Percentiles rank a stretch among this genome's conserved stretches.
Conservation (phyloP, 2,797 vertebrate genomes). For the Alectoris magna region DNA sequence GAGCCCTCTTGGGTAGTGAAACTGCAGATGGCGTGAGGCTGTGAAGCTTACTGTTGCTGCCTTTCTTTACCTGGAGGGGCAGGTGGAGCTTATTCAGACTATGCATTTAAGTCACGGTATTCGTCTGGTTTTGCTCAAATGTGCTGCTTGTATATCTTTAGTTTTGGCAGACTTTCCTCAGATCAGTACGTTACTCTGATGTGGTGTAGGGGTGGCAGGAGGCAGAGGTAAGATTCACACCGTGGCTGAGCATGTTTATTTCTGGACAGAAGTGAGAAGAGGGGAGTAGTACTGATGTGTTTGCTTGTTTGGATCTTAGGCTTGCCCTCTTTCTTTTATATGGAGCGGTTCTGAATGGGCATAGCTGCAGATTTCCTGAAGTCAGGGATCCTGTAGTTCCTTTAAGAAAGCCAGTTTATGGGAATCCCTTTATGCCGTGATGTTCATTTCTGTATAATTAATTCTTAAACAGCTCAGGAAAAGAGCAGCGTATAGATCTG, state of each 20-base stretch:
- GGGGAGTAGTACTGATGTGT: neutral
- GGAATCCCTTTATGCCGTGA: neutral
- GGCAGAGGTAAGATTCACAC: neutral
- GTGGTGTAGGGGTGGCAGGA: neutral
- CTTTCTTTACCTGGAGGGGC: neutral
- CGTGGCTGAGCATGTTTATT: neutral
- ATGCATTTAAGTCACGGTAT: neutral
- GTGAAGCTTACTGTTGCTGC: neutral
- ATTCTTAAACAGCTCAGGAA: constrained; percentile 28
- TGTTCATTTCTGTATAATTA: constrained; percentile 43
- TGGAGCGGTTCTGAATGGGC: neutral
- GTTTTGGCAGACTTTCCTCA: neutral
- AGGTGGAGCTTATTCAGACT: neutral
- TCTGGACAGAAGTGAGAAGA: neutral
- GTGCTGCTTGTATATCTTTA: neutral
- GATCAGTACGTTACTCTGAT: neutral
- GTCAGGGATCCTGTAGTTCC: neutral
- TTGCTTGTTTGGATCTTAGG: neutral
- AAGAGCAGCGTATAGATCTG: constrained; percentile 21
- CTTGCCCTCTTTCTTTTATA: neutral
- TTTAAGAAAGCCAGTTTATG: neutral
- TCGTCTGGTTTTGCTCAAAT: neutral
- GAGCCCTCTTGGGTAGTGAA: neutral
- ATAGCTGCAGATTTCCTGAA: neutral
- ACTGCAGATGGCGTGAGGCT: neutral